phyloP scores from a whole-genome alignment of 1,140 invertebrate species.

The Sitodiplosis mosellana region DNA sequence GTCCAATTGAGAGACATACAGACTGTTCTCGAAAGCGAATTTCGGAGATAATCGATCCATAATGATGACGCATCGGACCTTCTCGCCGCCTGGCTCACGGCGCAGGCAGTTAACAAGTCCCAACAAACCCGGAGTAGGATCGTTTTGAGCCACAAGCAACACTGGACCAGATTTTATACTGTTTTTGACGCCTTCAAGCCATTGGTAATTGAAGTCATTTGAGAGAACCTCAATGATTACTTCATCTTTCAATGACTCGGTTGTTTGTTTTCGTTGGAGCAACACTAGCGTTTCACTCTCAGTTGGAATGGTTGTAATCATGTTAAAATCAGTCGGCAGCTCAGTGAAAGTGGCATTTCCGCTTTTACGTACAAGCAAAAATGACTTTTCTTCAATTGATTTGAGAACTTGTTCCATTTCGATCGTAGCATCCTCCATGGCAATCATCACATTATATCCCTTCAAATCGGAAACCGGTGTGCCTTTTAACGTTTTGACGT shows the following conservation, averaged over 20 bases:
- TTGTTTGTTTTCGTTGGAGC: constrained; percentile 26
- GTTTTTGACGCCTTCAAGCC: constrained; percentile 13
- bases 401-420: constrained; percentile 14
- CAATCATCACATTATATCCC: constrained; percentile 32
- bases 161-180: constrained; percentile 9
- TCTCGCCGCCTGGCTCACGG: constrained; percentile 16
- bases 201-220: constrained; percentile 7
- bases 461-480: constrained; percentile 36
- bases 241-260: constrained; percentile 9
- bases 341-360: constrained; percentile 8
- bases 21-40: constrained; percentile 7
- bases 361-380: constrained; percentile 26
- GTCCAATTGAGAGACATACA: constrained; percentile 12
- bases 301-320: constrained; percentile 17
- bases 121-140: constrained; percentile 31
- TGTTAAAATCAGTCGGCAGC: constrained; percentile 9
- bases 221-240: constrained; percentile 5
- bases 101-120: constrained; percentile 30
- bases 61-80: constrained; percentile 9
- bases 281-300: constrained; percentile 16
- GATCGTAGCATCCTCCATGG: constrained; percentile 22
- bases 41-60: constrained; percentile 8
- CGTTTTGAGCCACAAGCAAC: constrained; percentile 8
- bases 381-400: constrained; percentile 27
- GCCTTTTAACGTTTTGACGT: constrained; percentile 38